Evolutionary conservation across 2,888 invertebrate species (phyloP), one percentile per base, ranked within the genome.

Genomic region (Thecocarcelia acutangulata): DNA sequence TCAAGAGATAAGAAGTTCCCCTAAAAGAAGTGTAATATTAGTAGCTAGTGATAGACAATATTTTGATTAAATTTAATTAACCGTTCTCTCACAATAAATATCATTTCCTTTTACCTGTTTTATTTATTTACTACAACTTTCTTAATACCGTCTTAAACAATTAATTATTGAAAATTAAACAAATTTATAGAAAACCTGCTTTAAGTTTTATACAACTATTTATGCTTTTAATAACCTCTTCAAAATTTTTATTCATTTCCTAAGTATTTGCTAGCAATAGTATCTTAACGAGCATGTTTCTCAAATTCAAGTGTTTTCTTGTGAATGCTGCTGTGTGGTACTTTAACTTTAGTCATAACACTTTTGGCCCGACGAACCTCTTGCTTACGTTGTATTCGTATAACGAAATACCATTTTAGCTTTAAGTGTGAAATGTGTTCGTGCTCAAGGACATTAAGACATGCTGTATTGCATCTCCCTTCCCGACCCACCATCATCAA

Each of bases 391-490:
- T 58, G 17, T 15, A 42, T 37, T 8, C 48, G 17, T 15, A 42
- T 37, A 21, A 42, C 13, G 40, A 21, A 48, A 59, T 56, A 19
- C 24, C 72, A 17, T 69, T 80, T 77, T 59, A 21, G 68, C 69
- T 64, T 75, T 70, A 75, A 83, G 82, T 84, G 78, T 48, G 77
- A 77, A 83, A 69, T 79, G 76, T 81, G 84, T 85, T 84, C 84
- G 84, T 85, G 84, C 83, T 84, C 84, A 85, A 85, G 84, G 84
- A 83, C 84, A 66, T 76, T 73, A 69, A 70, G 74, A 78, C n/a
- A 59, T 75, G 58, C 74, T 68, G 24, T 54, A 46, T 44, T 33
- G n/a, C 44, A 46, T 33, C 58, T 6, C 33, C 33, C 4, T 8
- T 6, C 33, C 9, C 33, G 1, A 3, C 42, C 24, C 52, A 50